Percentiles rank a stretch among this genome's conserved stretches.
phyloP scores from a whole-genome alignment of 2,888 invertebrate species.

The Gibbula magus region DNA sequence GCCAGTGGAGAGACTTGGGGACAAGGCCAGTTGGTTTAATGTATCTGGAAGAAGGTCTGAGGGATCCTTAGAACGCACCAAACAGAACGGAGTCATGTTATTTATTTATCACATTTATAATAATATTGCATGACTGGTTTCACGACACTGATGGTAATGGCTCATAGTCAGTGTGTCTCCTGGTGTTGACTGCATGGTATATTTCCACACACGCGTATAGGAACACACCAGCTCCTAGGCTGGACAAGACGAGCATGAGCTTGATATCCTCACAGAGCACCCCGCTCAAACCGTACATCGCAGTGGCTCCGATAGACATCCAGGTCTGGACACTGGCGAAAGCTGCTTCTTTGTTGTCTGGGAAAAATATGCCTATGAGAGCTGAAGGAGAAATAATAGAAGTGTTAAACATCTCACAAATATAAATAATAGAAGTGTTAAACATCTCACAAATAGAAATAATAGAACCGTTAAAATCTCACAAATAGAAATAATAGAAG shows the following conservation, averaged over 20 bases:
- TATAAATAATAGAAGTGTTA: neutral
- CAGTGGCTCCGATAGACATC: conserved; percentile 57
- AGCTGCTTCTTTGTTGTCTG: conserved; percentile 54
- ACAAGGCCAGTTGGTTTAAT: too few relatives aligned
- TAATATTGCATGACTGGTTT: too few relatives aligned
- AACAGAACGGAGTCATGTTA: too few relatives aligned
- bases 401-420: neutral
- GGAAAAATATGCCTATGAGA: conserved; percentile 57
- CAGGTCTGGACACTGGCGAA: conserved; percentile 63
- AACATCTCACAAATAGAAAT: conserved; percentile 25
- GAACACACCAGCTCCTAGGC: conserved; percentile 40
- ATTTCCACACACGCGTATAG: conserved; percentile 49
- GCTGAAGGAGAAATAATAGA: conserved; percentile 43
- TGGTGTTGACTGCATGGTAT: neutral
- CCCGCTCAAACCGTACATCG: conserved; percentile 56
- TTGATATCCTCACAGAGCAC: conserved; percentile 59
- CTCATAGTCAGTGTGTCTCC: too few relatives aligned
- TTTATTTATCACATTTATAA: too few relatives aligned
- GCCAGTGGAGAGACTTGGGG: too few relatives aligned
- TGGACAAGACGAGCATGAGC: conserved; percentile 48
- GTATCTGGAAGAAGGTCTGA: too few relatives aligned
- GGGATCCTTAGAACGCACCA: too few relatives aligned
- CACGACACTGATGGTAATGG: too few relatives aligned
- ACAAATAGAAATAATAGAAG: too few relatives aligned
- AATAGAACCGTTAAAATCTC: conserved; percentile 59